Evolutionary conservation across 2,797 vertebrate species (phyloP).

Genomic region (Xiphophorus birchmanni): DNA sequence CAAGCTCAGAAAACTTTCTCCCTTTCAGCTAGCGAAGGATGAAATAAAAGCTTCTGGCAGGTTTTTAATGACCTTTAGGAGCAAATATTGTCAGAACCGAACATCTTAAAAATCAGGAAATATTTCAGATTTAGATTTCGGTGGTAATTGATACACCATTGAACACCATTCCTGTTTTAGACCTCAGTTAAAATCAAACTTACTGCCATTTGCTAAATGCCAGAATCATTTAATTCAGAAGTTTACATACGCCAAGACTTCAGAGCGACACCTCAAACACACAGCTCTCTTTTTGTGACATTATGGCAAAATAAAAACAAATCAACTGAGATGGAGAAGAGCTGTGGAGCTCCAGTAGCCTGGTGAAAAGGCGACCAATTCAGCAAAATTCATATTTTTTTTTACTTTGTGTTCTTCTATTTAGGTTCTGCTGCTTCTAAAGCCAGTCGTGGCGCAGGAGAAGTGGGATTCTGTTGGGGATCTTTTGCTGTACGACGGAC

Average conservation of each 20-base stretch:
- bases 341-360: neutral
- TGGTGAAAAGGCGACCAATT: neutral
- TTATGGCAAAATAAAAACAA: neutral
- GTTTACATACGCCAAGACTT: neutral
- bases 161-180: neutral
- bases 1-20: constrained; percentile 59
- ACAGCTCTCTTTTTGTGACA: neutral
- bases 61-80: constrained; percentile 44
- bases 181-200: neutral
- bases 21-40: constrained; percentile 53
- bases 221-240: neutral
- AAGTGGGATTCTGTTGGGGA: neutral
- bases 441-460: too few relatives aligned
- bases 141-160: neutral
- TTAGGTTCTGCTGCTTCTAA: too few relatives aligned
- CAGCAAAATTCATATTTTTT: too few relatives aligned
- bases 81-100: constrained; percentile 19
- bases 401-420: too few relatives aligned
- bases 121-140: constrained; percentile 26
- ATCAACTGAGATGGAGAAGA: neutral
- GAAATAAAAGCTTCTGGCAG: constrained; percentile 52
- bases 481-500: neutral
- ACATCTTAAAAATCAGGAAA: constrained; percentile 18
- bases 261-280: neutral
- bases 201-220: neutral